These are phyloP conservation scores for Drosophila saltans DNA, from an alignment of 1,140 invertebrate species.

Conservation along the genomic window DNA sequence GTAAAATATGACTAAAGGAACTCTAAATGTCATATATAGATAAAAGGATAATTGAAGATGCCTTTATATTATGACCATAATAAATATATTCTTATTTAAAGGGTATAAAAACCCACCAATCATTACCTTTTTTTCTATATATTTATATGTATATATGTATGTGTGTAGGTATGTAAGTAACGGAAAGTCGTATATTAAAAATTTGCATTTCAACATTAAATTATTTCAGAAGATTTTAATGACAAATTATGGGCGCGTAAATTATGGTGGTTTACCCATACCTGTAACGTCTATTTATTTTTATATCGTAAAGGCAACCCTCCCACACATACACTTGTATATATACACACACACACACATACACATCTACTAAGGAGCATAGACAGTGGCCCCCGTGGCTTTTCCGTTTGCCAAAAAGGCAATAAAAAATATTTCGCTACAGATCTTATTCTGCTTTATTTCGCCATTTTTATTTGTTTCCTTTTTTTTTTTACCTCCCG, in stretches of 20 bases:
- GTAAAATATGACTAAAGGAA: too few relatives aligned
- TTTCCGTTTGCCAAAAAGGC: slow-evolving; percentile 70
- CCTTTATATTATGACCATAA: not conserved
- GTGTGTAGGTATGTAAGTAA: slow-evolving; percentile 41
- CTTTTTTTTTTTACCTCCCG: slow-evolving; percentile 20
- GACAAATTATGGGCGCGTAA: slow-evolving; percentile 82
- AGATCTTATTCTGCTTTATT: slow-evolving; percentile 82
- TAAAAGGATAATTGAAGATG: too few relatives aligned
- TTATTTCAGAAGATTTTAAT: slow-evolving; percentile 82
- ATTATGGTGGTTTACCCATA: slow-evolving; percentile 57
- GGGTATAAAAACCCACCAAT: slow-evolving; percentile 38
- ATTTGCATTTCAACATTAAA: slow-evolving; percentile 82
- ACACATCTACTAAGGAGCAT: slow-evolving; percentile 19
- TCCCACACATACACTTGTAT: slow-evolving; percentile 3
- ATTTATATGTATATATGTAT: slow-evolving; percentile 13
- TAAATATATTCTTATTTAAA: not conserved
- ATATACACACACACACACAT: slow-evolving; percentile 17
- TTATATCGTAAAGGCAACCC: slow-evolving; percentile 55
- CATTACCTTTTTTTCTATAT: slow-evolving; percentile 34
- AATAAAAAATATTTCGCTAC: slow-evolving; percentile 81
- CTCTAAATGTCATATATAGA: too few relatives aligned
- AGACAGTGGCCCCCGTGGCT: slow-evolving; percentile 39
- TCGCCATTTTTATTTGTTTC: slow-evolving; percentile 80
- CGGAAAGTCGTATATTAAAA: slow-evolving; percentile 69
- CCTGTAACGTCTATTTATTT: slow-evolving; percentile 57